Evolutionary conservation across 2,797 vertebrate species (phyloP).

Genomic region (Lindbergichthys nudifrons): DNA sequence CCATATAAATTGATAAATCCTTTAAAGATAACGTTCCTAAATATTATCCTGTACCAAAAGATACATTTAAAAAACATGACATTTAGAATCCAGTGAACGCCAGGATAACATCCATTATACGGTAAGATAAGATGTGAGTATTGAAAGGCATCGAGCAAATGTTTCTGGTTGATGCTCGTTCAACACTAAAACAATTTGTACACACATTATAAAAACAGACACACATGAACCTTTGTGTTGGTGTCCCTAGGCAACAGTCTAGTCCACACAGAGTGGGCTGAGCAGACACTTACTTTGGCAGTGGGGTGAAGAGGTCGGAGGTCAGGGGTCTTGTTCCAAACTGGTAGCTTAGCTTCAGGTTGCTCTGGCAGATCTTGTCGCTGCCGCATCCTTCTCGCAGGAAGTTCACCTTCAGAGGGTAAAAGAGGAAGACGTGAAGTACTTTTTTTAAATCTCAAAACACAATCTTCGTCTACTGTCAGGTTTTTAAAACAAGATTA

Average conservation of each 20-base stretch:
- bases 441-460: not conserved
- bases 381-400: constrained; percentile 92
- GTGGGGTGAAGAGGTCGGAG: constrained; percentile 85
- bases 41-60: not conserved
- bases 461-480: not conserved
- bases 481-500: not conserved
- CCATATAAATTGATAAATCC: not conserved
- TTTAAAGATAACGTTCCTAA: not conserved
- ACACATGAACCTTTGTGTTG: not conserved
- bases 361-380: constrained; percentile 96
- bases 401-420: constrained; percentile 89
- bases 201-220: not conserved
- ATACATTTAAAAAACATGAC: too few relatives aligned
- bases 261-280: not conserved
- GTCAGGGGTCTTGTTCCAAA: constrained; percentile 85
- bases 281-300: constrained; percentile 85
- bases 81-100: too few relatives aligned
- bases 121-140: too few relatives aligned
- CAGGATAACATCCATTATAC: too few relatives aligned
- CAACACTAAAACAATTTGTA: not conserved
- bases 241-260: constrained; percentile 8
- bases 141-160: too few relatives aligned
- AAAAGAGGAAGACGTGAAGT: not conserved
- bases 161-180: too few relatives aligned
- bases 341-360: constrained; percentile 88